phyloP scores from a whole-genome alignment of 2,888 invertebrate genomes.

The Protodeltote pygarga region DNA sequence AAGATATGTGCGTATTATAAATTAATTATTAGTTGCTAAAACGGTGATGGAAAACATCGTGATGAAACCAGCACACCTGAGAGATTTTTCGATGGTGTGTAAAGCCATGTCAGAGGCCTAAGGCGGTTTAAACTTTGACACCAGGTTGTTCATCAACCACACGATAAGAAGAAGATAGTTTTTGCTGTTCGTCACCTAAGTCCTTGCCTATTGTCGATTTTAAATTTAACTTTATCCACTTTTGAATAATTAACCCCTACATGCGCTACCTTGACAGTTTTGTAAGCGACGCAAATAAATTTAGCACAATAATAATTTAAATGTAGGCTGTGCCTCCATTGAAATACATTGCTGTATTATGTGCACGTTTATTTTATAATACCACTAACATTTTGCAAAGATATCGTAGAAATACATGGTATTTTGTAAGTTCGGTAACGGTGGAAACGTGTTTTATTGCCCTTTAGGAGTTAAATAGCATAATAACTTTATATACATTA shows the following conservation, averaged over 20 bases:
- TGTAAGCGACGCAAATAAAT: slow-evolving; percentile 9
- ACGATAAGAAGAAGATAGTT: no score
- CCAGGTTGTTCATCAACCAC: no score
- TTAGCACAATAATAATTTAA: slow-evolving; percentile 19
- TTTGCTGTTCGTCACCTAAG: no score
- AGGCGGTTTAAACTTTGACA: no score
- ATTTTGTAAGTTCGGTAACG: slow-evolving; percentile 51
- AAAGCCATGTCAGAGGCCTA: no score
- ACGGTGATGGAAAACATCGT: no score
- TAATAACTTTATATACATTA: slow-evolving; percentile 30
- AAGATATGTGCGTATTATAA: no score
- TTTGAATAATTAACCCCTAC: slow-evolving; percentile 22
- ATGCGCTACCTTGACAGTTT: slow-evolving; percentile 22
- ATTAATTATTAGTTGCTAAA: no score
- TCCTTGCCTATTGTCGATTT: not conserved
- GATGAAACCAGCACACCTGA: no score
- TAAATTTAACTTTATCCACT: slow-evolving; percentile 6
- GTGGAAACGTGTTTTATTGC: slow-evolving; percentile 39
- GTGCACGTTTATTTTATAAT: slow-evolving; percentile 58
- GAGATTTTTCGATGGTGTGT: no score
- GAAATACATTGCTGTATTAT: slow-evolving; percentile 46
- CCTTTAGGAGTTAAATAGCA: slow-evolving; percentile 17
- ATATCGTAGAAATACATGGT: slow-evolving; percentile 49
- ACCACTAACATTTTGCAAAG: slow-evolving; percentile 48
- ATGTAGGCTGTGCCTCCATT: slow-evolving; percentile 30